Conservation (phyloP, 2,888 invertebrate species). For the Cordilura impudica region DNA sequence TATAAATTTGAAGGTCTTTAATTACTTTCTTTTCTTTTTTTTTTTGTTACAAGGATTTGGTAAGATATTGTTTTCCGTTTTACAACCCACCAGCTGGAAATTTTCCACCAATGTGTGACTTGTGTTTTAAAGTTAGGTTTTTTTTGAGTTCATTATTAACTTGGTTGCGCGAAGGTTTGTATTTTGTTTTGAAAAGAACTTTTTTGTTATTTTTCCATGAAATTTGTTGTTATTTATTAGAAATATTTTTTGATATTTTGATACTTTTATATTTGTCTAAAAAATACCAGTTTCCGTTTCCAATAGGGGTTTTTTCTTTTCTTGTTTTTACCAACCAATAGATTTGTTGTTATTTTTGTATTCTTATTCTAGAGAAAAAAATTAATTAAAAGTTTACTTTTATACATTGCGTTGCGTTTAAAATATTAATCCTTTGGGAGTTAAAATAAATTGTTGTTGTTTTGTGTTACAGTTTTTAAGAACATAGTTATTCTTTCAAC, state of each 20-base stretch:
- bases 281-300: neutral
- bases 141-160: no score
- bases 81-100: neutral
- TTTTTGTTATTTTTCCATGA: no score
- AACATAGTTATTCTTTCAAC: slow-evolving; percentile 1
- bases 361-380: slow-evolving; percentile 22
- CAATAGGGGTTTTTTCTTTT: neutral
- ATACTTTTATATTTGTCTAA: no score
- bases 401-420: slow-evolving; percentile 44
- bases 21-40: neutral
- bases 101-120: no score
- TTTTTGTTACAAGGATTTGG: neutral
- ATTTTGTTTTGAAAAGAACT: no score
- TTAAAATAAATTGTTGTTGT: slow-evolving; percentile 5
- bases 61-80: neutral
- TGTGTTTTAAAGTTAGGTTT: no score
- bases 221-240: no score
- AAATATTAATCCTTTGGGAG: slow-evolving; percentile 55
- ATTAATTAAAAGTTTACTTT: slow-evolving; percentile 57
- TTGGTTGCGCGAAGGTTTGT: no score
- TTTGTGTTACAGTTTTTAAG: neutral
- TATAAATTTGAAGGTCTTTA: neutral
- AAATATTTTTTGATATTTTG: no score
- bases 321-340: neutral
- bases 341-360: slow-evolving; percentile 1